Evolutionary conservation across 1,140 invertebrate species (phyloP), one percentile per base, ranked within the genome.

Genomic region (Drosophila simulans): DNA sequence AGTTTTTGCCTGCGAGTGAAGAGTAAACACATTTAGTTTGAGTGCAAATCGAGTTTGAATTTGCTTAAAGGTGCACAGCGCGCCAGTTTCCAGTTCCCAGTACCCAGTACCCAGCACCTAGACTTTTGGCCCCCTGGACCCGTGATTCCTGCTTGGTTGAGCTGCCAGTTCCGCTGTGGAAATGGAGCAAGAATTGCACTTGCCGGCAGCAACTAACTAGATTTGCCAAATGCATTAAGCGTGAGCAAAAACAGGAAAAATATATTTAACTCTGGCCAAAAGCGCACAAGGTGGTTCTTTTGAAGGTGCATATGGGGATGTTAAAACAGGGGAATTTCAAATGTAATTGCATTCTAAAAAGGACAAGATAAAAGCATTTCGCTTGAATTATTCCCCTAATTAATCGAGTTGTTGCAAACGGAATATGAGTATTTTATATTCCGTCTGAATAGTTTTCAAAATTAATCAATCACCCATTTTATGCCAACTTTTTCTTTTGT

Each of bases 41-140:
- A 83, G 84, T 89, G 83, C 83, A 88, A 89, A 88, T 88, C 76
- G 84, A 88, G 83, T 84, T 89, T 89, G 76, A 78, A 73, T 89
- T 89, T 73, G 72, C 80, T 84, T 83, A 70, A 89, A 83, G 83
- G 66, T 77, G 78, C 60, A 46, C 68, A 27, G 27, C 37, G 37
- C 20, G 20, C 2, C 20, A 22, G 20, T 22, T 22, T 3, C 40
- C 62, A 35, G 34, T 15, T 3, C 7, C 27, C 27, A 8, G 27
- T 31, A 8, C 7, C 7, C 27, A 27, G 27, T 27, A 7, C 62
- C 20, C 15, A 34, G 17, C 10, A 37, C 22, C 34, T 11, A 22
- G 42, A 20, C 35, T 13, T 37, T 13, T 20, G 31, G 37, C 20
- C 25, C 13, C 39, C 43, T 17, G 20, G 39, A 31, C 15, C 39